Percentiles rank a stretch among this genome's conserved stretches.
Evolutionary conservation across 2,797 vertebrate species (phyloP).

Genomic region (Phoxinus dragarum): DNA sequence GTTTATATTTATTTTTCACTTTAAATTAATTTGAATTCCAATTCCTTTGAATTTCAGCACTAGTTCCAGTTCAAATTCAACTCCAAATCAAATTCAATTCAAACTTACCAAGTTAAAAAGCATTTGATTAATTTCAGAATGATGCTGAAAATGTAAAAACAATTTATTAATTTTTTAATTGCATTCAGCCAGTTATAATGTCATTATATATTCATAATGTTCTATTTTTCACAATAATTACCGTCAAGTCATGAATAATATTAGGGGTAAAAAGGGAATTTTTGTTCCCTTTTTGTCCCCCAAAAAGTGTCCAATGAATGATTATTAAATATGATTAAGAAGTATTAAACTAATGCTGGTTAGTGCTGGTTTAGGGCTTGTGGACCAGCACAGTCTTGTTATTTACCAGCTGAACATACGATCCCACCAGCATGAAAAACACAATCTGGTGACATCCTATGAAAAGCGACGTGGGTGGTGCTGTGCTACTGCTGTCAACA

Average conservation of each 20-base stretch:
- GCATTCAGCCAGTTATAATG: neutral
- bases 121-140: neutral
- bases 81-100: neutral
- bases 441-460: slow-evolving; percentile 14
- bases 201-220: neutral
- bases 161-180: too few species aligned
- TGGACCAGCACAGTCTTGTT: neutral
- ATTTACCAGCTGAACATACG: neutral
- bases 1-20: too few species aligned
- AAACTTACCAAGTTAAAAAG: neutral
- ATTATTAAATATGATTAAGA: neutral
- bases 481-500: slow-evolving; percentile 19
- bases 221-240: neutral
- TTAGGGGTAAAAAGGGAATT: neutral
- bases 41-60: neutral
- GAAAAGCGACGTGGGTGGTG: slow-evolving; percentile 7
- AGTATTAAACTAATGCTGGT: too few species aligned
- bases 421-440: neutral
- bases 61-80: neutral
- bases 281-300: neutral
- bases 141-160: neutral
- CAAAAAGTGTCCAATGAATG: neutral
- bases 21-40: neutral
- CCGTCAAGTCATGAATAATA: neutral
- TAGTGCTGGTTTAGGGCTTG: neutral